Base-by-base conservation (phyloP, 2,888 invertebrate species). In the Epinotia nisella region DNA sequence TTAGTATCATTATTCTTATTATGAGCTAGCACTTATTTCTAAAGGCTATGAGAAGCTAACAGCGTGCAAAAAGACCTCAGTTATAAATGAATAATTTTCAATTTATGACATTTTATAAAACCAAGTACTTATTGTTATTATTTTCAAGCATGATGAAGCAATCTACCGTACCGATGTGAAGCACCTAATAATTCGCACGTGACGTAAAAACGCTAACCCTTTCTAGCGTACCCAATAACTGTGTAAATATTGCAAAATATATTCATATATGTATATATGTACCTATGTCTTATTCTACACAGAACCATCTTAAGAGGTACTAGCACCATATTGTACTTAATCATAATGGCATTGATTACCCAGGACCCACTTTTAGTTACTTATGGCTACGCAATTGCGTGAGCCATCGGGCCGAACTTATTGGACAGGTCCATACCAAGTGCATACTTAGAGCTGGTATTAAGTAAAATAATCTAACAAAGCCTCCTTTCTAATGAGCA, bases 391-490 rank as follows among this genome's bases (percentile, higher is more conserved):
- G 29, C 29, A 19, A 53, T 64, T 64, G 35, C 64, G 51, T 19
- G 64, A 64, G 39, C 19, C 51, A 61, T 11, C 15, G 60, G 9
- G 13, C 45, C 5, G n/a, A 45, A 10, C n/a, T 45, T 61, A 9
- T 24, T 41, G 15, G 39, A 53, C 9, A 35, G 35, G 7, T 64
- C 7, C 2, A n/a, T 11, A 19, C 24, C 35, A 39, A 11, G 9
- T 39, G 5, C 21, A 2, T 19, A 21, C 59, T 41, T 21, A 24
- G 45, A 45, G 19, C 21, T 41, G 53, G 21, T 24, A 53, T 66
- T 65, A 29, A 56, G 62, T 49, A 24, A 56, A 62, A 55, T 29
- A 64, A 13, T n/a, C 10, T 70, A 62, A 62, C 35, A 62, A 13
- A 64, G 56, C 29, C 29, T 29, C n/a, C 39, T 53, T 29, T 49